Evolutionary conservation across 2,888 invertebrate genomes (phyloP).

Genomic region (Lycaena phlaeas): DNA sequence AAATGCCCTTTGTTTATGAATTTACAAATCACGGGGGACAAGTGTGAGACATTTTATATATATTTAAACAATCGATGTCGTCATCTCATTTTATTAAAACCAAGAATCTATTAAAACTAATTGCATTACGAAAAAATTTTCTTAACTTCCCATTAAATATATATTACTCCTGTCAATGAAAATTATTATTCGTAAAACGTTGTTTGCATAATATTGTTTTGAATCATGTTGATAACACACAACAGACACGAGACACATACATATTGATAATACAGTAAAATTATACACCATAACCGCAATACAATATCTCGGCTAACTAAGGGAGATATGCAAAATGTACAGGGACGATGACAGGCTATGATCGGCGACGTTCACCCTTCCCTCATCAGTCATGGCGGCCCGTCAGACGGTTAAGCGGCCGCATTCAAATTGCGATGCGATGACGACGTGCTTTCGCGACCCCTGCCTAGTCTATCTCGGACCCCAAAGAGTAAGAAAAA

Average conservation of each 20-base stretch:
- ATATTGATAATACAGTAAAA: neutral
- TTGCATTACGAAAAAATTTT: too few relatives aligned
- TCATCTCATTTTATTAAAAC: too few relatives aligned
- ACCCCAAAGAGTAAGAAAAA: slow-evolving; percentile 27
- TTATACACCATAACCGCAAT: slow-evolving; percentile 31
- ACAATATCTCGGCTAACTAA: slow-evolving; percentile 41
- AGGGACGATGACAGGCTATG: slow-evolving; percentile 53
- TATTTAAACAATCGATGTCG: too few relatives aligned
- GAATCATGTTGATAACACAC: too few relatives aligned
- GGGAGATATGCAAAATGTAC: slow-evolving; percentile 53
- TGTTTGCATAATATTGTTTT: too few relatives aligned
- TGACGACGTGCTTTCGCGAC: slow-evolving; percentile 68
- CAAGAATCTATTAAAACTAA: too few relatives aligned
- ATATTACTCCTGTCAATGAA: too few relatives aligned
- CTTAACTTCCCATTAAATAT: too few relatives aligned
- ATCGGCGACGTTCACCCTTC: slow-evolving; percentile 64
- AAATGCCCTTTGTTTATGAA: too few relatives aligned
- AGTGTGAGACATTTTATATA: too few relatives aligned
- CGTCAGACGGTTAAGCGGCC: slow-evolving; percentile 67
- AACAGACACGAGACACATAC: neutral
- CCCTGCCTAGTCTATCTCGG: slow-evolving; percentile 55
- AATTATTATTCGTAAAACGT: too few relatives aligned
- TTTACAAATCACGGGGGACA: too few relatives aligned
- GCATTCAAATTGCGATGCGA: slow-evolving; percentile 70
- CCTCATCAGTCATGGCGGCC: slow-evolving; percentile 67